Base-by-base conservation (phyloP, 2,113 vertebrate genomes). In the Engystomops pustulosus region DNA sequence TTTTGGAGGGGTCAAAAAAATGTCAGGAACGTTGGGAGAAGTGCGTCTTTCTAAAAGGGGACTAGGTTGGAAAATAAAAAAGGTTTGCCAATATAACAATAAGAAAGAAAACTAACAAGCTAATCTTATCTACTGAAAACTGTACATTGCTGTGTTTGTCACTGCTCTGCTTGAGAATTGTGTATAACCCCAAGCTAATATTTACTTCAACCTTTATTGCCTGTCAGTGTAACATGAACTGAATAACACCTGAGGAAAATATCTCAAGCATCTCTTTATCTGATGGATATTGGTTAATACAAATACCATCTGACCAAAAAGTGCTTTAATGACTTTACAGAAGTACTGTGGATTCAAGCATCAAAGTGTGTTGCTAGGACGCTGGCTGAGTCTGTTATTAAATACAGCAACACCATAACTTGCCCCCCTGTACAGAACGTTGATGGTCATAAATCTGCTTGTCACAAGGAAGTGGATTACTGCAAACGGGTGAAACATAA, bases 381-480 rank as follows among this genome's bases (percentile, higher is more conserved):
- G 58, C 71, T 38, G 45, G 15, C 20, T 7, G 58, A 20, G 44
- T 68, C 51, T 83, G 81, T 84, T 84, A 84, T 84, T 84, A 84
- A 84, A 77, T 77, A 84, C 60, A 84, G 72, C 27, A 38, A 71
- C 81, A 53, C 76, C 81, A 83, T 77, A 77, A 41, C 81, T 51
- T 68, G 71, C 44, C 70, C 72, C 77, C 72, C 38, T 77, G 60
- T 62, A 68, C 81, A 53, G 55, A 68, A 38, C 41, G 51, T 62
- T 47, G 69, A 60, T 7, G 32, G 38, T n/a, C 45, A 55, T n/a
- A 49, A 83, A 25, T 51, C 20, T 32, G 80, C 68, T 83, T 83
- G 74, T 75, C 70, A 34, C 25, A 2, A 41, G 77, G 70, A 83
- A 38, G 69, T 45, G 70, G 70, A 75, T 62, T 75, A 49, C 25